A percentile compares a stretch with the other conserved stretches of the same genome.
These are phyloP conservation scores for Chaetophractus vellerosus DNA, from an alignment of 2,797 vertebrate genomes.

Conservation along the genomic window DNA sequence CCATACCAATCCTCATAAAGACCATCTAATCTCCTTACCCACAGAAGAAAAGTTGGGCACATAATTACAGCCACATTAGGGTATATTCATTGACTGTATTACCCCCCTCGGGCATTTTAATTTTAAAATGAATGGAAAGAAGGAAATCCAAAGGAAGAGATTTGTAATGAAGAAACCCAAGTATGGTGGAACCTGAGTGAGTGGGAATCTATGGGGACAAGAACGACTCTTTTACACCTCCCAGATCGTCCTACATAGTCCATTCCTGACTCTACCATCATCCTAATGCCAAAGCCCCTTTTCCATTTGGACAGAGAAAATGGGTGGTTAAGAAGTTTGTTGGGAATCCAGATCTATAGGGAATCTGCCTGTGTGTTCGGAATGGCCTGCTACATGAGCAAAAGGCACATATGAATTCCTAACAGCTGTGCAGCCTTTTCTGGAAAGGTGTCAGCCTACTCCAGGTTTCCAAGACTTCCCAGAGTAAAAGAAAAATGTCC, in stretches of 20 bases:
- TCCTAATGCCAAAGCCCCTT: background rate
- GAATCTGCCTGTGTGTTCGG: background rate
- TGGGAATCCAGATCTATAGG: no score
- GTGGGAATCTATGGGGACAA: accelerated
- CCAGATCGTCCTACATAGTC: background rate
- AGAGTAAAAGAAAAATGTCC: background rate
- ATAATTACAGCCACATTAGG: background rate
- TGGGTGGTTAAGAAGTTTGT: background rate
- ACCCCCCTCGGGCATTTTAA: background rate
- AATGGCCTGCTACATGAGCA: background rate
- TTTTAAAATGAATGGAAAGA: background rate
- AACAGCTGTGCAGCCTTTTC: background rate
- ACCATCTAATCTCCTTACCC: no score
- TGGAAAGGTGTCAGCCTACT: background rate
- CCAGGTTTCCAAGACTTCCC: background rate
- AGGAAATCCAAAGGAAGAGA: background rate
- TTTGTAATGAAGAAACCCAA: background rate
- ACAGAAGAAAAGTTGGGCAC: background rate
- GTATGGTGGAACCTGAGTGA: background rate
- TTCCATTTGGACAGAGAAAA: background rate
- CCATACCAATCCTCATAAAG: background rate
- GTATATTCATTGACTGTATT: background rate
- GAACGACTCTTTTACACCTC: background rate
- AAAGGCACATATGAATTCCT: background rate
- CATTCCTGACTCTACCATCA: background rate